Percentiles rank a stretch among this genome's conserved stretches.
Conservation (phyloP, 2,888 invertebrate genomes). For the Leptinotarsa haldemani region DNA sequence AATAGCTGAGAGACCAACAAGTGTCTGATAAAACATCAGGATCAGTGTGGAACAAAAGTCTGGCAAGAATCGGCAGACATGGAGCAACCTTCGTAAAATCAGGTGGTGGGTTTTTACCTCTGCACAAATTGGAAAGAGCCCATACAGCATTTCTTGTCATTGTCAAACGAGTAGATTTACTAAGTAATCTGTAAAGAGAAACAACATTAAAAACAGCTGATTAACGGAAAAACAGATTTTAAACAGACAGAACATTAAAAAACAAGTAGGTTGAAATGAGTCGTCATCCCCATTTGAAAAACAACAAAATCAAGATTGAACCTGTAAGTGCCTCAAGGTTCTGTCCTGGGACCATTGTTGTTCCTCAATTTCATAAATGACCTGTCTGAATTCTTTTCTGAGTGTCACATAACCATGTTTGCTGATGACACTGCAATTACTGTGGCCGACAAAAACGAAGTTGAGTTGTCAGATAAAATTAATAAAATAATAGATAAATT, state of each 20-base stretch:
- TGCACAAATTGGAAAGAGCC: slow-evolving; percentile 96
- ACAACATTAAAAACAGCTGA: background rate
- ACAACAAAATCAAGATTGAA: too few relatives aligned
- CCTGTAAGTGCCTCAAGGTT: too few relatives aligned
- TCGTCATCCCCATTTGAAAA: too few relatives aligned
- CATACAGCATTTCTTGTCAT: slow-evolving; percentile 98
- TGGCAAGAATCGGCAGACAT: slow-evolving; percentile 88
- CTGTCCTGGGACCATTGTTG: too few relatives aligned
- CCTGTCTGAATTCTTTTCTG: too few relatives aligned
- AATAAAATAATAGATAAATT: too few relatives aligned
- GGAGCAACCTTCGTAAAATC: slow-evolving; percentile 86
- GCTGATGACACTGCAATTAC: too few relatives aligned
- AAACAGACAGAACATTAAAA: slow-evolving; percentile 20
- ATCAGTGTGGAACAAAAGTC: slow-evolving; percentile 88
- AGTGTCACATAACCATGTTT: too few relatives aligned
- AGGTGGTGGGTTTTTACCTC: slow-evolving; percentile 96
- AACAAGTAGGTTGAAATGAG: background rate
- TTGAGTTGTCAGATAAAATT: too few relatives aligned
- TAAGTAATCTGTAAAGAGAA: slow-evolving; percentile 72
- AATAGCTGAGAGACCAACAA: slow-evolving; percentile 96
- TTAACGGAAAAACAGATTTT: too few relatives aligned
- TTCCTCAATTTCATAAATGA: too few relatives aligned
- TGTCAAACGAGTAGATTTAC: slow-evolving; percentile 82
- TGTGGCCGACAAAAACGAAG: too few relatives aligned
- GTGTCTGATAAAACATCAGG: slow-evolving; percentile 92